These are phyloP conservation scores for Embidobia sp. DNA, from an alignment of 2,888 invertebrate species.

Conservation along the genomic window DNA sequence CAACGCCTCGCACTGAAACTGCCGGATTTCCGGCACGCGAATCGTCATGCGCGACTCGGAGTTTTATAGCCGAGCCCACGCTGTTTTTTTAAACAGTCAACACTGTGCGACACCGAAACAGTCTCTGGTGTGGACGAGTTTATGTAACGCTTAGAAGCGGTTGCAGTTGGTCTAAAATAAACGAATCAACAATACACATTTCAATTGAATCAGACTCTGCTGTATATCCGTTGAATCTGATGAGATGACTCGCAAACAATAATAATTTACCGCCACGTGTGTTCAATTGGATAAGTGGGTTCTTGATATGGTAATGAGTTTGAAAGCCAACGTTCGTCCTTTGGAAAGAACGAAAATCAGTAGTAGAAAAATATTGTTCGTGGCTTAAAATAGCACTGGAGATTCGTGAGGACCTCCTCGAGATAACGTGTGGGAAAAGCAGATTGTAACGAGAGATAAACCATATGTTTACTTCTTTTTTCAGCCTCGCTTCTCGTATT, in stretches of 20 bases:
- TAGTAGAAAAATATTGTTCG: constrained; percentile 4
- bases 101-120: constrained; percentile 14
- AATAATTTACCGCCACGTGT: no score
- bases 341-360: no score
- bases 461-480: constrained; percentile 16
- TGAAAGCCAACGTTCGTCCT: no score
- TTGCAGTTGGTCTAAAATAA: no score
- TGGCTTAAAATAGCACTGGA: constrained; percentile 9
- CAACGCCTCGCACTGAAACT: constrained; percentile 49
- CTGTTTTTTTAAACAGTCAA: constrained; percentile 42
- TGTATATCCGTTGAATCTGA: no score
- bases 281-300: no score
- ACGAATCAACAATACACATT: no score
- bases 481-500: not conserved
- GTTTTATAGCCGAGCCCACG: constrained; percentile 59
- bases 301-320: not conserved
- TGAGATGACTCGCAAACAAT: no score
- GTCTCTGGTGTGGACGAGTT: constrained; percentile 5
- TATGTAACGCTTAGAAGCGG: constrained; percentile 36
- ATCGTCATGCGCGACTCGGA: constrained; percentile 64
- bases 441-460: constrained; percentile 23
- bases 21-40: constrained; percentile 66
- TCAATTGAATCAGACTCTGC: no score
- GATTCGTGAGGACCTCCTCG: constrained; percentile 6
- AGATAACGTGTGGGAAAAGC: constrained; percentile 9